phyloP scores from a whole-genome alignment of 1,140 invertebrate species.

The Trichogramma pretiosum region DNA sequence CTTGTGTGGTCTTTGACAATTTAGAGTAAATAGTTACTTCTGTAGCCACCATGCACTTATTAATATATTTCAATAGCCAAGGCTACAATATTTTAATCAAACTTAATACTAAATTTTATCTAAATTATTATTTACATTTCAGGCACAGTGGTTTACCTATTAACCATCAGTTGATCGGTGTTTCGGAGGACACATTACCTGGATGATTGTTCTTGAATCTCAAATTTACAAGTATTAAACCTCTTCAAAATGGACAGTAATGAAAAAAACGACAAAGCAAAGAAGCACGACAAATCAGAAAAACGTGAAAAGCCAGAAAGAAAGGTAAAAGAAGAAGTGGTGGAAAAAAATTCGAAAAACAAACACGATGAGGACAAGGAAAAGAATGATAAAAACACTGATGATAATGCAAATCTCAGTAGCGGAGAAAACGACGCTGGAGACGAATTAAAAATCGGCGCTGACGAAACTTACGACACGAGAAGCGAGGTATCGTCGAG shows the following conservation, averaged over 20 bases:
- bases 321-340: too few species aligned
- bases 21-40: too few species aligned
- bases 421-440: conserved; percentile 62
- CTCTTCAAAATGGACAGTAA: too few species aligned
- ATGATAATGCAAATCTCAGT: conserved; percentile 60
- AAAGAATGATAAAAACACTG: conserved; percentile 44
- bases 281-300: too few species aligned
- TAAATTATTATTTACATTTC: conserved; percentile 10
- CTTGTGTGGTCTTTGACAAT: too few species aligned
- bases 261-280: too few species aligned
- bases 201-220: conserved; percentile 1
- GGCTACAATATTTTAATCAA: too few species aligned
- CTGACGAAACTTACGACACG: conserved; percentile 59
- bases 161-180: conserved; percentile 1
- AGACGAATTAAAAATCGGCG: conserved; percentile 61
- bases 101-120: neutral
- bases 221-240: neutral
- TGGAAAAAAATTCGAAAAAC: neutral
- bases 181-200: conserved; percentile 10
- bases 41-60: conserved; percentile 5
- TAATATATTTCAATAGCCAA: too few species aligned
- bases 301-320: too few species aligned
- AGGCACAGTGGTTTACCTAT: neutral
- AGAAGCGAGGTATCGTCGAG: conserved; percentile 70
- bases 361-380: neutral